Base-by-base conservation (phyloP, 2,113 vertebrate species). In the Microtus oregoni region DNA sequence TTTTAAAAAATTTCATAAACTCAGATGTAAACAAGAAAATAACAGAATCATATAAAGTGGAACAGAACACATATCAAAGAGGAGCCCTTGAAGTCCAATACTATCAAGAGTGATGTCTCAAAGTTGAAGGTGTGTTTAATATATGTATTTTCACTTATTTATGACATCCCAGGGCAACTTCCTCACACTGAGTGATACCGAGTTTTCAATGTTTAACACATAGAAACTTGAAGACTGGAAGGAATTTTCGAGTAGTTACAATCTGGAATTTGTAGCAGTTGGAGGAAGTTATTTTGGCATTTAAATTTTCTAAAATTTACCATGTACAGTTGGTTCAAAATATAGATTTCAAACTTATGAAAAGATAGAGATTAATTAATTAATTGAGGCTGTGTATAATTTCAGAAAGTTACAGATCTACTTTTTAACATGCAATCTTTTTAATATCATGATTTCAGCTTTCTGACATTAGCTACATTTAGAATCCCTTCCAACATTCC, bases 181-280 rank as follows among this genome's bases (percentile, higher is more conserved):
- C 17, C 50, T 82, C 92, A 67, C 32, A 12, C 44, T 68, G 1
- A 70, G n/a, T 86, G 52, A 78, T 68, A 6, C 32, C 8, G 0
- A n/a, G 0, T 77, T 79, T 70, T 79, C 24, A 38, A 89, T 9
- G 61, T 79, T 90, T 68, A 89, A 86, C 63, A 26, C 47, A 75
- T 55, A 87, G 24, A 58, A 76, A 86, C 61, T 47, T 72, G 24
- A 30, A 94, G 89, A 86, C 67, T 13, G 63, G 68, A 83, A 90
- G 7, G 11, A 68, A 13, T 1, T 26, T 92, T 72, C 22, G 55
- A 72, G 28, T 50, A 77, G 15, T 61, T 91, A 76, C 55, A 63
- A 44, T 73, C 44, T 90, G 14, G 3, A 90, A 68, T 28, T 75
- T 79, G 9, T 7, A 79, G 12, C 38, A 85, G 41, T 75, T 55